phyloP scores from a whole-genome alignment of 2,113 vertebrate genomes.

The Cyanoliseus patagonus region DNA sequence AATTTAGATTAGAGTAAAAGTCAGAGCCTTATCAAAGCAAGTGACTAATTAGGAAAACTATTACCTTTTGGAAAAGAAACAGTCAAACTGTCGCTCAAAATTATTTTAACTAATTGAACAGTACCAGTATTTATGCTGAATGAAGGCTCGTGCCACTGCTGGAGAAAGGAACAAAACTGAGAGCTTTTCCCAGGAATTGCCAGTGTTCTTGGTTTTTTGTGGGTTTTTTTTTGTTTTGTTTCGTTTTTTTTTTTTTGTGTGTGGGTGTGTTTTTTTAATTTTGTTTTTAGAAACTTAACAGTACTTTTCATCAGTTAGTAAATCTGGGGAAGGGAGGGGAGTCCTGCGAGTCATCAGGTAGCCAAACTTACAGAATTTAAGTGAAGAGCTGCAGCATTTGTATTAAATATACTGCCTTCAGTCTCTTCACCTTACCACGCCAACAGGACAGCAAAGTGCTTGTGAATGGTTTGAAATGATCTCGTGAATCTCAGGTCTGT shows the following conservation, averaged over 20 bases:
- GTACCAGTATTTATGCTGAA: neutral
- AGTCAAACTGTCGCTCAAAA: slow-evolving; percentile 35
- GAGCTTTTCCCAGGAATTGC: neutral
- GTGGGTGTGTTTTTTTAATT: neutral
- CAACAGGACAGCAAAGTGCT: neutral
- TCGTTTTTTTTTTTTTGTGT: fast-evolving
- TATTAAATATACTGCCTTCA: neutral
- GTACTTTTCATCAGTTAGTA: slow-evolving; percentile 42
- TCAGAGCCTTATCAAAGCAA: slow-evolving; percentile 63
- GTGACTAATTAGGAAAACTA: slow-evolving; percentile 66
- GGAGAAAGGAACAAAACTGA: neutral
- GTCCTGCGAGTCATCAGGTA: slow-evolving; percentile 35
- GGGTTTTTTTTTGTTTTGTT: neutral
- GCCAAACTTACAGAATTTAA: slow-evolving; percentile 6
- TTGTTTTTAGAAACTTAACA: slow-evolving; percentile 40
- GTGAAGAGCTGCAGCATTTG: neutral
- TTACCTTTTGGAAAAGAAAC: slow-evolving; percentile 63
- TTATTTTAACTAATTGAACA: slow-evolving; percentile 58
- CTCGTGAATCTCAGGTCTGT: neutral
- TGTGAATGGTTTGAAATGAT: neutral
- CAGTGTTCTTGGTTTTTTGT: neutral
- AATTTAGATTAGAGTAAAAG: slow-evolving; percentile 68
- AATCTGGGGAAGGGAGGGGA: slow-evolving; percentile 42
- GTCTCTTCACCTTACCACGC: neutral
- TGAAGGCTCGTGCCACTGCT: neutral